These are phyloP conservation scores for Amphibalanus amphitrite DNA, from an alignment of 1,140 invertebrate genomes.

Conservation along the genomic window DNA sequence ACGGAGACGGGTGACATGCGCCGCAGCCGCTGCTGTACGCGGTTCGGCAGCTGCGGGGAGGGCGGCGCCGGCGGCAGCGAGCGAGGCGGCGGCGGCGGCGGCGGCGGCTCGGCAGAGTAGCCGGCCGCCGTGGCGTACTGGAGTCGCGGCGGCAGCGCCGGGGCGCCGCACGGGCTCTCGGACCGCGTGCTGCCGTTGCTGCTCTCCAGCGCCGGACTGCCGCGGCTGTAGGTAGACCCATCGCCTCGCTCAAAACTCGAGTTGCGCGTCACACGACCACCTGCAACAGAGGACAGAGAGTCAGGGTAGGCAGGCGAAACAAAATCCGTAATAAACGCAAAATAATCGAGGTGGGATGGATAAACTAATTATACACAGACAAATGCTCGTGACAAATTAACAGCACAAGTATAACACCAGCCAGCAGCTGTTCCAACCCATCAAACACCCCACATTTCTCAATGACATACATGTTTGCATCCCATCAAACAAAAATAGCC, in stretches of 20 bases:
- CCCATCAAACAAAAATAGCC: no score
- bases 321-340: no score
- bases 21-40: constrained; percentile 64
- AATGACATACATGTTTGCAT: no score
- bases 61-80: constrained; percentile 22
- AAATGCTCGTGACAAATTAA: no score
- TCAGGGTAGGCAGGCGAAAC: no score
- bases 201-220: constrained; percentile 68
- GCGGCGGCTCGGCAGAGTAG: constrained; percentile 15
- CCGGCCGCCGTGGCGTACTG: constrained; percentile 2
- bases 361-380: no score
- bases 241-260: constrained; percentile 54
- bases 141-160: constrained; percentile 10
- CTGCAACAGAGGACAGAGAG: neutral
- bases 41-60: constrained; percentile 36
- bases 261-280: constrained; percentile 54
- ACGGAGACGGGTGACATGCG: constrained; percentile 58
- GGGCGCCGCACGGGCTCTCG: constrained; percentile 48
- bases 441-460: no score
- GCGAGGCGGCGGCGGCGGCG: constrained; percentile 15
- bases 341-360: no score
- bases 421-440: no score
- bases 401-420: no score
- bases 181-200: constrained; percentile 71
- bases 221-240: constrained; percentile 49